Base-by-base conservation (phyloP, 2,888 invertebrate species). In the Neria commutata region DNA sequence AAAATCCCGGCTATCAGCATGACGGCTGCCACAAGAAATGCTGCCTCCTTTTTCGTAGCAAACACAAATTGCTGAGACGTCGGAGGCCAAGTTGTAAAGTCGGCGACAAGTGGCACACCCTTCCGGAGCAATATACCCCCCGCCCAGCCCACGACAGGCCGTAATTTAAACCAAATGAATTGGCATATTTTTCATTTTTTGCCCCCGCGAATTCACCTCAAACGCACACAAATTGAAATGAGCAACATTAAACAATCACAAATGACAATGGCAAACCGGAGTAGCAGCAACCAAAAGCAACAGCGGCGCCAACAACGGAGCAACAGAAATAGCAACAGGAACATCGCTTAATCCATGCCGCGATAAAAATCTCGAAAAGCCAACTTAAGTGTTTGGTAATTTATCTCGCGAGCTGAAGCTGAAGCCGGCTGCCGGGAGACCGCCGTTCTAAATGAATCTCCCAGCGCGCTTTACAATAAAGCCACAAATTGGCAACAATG, bases 111-210 rank as follows among this genome's bases (percentile, higher is more conserved):
- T 50, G 5, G 34, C 50, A 21, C 50, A 33, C 23, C n/a, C n/a
- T n/a, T n/a, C n/a, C n/a, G n/a, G n/a, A n/a, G n/a, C n/a, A n/a
- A n/a, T n/a, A n/a, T n/a, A n/a, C n/a, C n/a, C 21, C 29, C 58
- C 59, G 60, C 58, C 62, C n/a, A n/a, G n/a, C n/a, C n/a, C n/a
- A n/a, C n/a, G n/a, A n/a, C n/a, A n/a, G n/a, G 68, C 75, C 76
- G 75, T 78, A 77, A 78, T 77, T 78, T 76, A 76, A 77, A 76
- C 76, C 73, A 78, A 77, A 77, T 77, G 77, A 77, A 77, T 77
- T 77, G 77, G 77, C 77, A 78, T 73, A 77, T 78, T 77, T 77
- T 77, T 77, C 77, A 77, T 75, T 76, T 75, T 70, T 67, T 58
- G 23, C 40, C 50, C 24, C 49, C 55, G n/a, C 26, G 26, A 42